Percentiles rank a stretch among this genome's conserved stretches.
phyloP scores from a whole-genome alignment of 2,113 vertebrate species.

The Neotragus moschatus region DNA sequence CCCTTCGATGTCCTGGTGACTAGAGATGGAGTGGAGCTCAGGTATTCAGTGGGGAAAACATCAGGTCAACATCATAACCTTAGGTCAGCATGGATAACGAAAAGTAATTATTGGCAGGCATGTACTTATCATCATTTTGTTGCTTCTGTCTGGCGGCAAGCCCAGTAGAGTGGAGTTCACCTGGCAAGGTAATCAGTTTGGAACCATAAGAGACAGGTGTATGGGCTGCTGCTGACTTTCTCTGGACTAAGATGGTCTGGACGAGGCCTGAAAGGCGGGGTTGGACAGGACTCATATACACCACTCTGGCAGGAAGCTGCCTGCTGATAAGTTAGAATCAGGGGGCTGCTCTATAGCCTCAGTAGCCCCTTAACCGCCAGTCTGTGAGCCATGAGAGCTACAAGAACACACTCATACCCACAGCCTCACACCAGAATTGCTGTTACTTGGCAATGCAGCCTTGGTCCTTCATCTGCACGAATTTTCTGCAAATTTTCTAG shows the following conservation, averaged over 20 bases:
- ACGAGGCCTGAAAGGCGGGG: fast-evolving
- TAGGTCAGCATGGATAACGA: fast-evolving
- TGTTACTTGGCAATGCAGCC: not conserved
- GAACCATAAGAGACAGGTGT: fast-evolving
- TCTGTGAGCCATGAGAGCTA: not conserved
- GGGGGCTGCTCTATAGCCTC: fast-evolving
- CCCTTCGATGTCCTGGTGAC: not conserved
- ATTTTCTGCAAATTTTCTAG: not conserved
- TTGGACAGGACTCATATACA: too few species aligned
- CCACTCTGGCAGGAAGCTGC: fast-evolving
- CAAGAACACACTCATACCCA: not conserved
- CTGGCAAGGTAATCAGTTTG: not conserved
- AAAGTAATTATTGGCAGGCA: not conserved
- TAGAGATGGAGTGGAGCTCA: not conserved
- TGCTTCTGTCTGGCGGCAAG: not conserved
- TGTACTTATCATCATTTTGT: not conserved
- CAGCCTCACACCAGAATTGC: fast-evolving
- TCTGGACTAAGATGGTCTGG: not conserved
- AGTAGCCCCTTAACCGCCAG: fast-evolving
- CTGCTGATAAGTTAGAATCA: not conserved
- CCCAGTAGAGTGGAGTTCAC: fast-evolving
- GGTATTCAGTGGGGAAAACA: too few species aligned
- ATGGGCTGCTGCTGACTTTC: not conserved
- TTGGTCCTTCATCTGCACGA: fast-evolving
- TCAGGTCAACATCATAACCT: too few species aligned